phyloP scores from a whole-genome alignment of 2,888 invertebrate genomes.

The Lasius fuliginosus region DNA sequence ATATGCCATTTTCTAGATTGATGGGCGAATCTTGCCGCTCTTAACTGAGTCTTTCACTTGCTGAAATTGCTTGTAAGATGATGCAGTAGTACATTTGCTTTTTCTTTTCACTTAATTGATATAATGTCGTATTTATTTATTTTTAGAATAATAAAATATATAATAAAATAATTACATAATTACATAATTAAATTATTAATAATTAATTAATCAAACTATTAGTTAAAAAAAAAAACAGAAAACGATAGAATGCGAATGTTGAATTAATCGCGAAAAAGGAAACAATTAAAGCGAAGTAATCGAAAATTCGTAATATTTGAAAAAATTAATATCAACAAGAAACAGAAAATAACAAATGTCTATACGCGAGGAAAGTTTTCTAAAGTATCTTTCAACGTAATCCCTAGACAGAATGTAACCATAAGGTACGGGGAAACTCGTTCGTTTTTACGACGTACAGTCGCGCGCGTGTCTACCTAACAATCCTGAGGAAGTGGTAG shows the following conservation, averaged over 20 bases:
- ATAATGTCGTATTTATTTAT: neutral
- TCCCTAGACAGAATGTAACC: constrained; percentile 16
- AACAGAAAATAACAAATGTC: neutral
- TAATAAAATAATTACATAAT: neutral
- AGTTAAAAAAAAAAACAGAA: neutral
- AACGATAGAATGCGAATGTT: neutral
- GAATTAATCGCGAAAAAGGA: neutral
- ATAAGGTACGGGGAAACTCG: constrained; percentile 12
- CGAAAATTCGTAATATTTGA: neutral
- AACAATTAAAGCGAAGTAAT: neutral
- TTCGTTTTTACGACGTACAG: constrained; percentile 33
- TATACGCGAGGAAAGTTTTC: neutral
- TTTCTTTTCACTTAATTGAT: neutral
- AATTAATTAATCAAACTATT: neutral
- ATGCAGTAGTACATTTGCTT: neutral
- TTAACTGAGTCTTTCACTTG: neutral
- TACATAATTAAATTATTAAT: neutral
- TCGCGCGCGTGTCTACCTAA: constrained; percentile 30
- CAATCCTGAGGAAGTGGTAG: constrained; percentile 27
- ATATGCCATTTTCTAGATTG: constrained; percentile 41
- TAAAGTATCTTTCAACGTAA: neutral
- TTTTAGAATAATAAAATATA: neutral
- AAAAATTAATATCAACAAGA: neutral
- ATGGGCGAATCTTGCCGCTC: constrained; percentile 30
- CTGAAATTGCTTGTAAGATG: neutral